Evolutionary conservation across 2,113 vertebrate genomes (phyloP).

Genomic region (Sinocyclocheilus grahami): DNA sequence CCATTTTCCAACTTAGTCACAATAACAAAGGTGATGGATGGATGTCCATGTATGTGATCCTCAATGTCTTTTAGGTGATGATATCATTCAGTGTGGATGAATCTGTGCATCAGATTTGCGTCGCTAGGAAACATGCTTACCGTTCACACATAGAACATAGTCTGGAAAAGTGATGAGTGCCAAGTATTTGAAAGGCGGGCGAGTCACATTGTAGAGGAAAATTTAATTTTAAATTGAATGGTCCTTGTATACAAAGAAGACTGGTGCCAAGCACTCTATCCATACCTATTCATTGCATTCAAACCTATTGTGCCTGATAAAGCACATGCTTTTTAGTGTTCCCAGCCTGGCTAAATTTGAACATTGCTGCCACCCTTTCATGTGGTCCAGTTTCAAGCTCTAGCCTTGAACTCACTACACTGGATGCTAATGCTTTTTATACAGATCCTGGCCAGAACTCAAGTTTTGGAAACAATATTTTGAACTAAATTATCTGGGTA

Average conservation of each 20-base stretch:
- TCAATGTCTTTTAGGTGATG: background rate
- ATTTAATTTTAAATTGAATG: background rate
- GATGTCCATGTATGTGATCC: background rate
- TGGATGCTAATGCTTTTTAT: conserved; percentile 25
- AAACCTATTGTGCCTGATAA: background rate
- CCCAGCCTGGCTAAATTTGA: conserved; percentile 65
- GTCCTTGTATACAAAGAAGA: background rate
- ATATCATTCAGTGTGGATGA: background rate
- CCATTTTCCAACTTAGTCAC: too few relatives aligned
- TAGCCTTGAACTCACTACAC: conserved; percentile 51
- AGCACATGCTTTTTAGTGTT: conserved; percentile 36
- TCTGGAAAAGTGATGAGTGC: conserved; percentile 1
- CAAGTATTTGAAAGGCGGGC: background rate
- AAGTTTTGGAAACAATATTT: too few relatives aligned
- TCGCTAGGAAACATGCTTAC: conserved; percentile 12
- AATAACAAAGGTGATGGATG: background rate
- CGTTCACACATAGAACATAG: conserved; percentile 5
- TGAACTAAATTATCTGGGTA: too few relatives aligned
- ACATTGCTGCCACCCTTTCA: conserved; percentile 59
- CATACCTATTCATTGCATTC: background rate
- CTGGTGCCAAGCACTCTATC: background rate
- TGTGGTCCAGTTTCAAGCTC: conserved; percentile 52
- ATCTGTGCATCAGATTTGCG: background rate
- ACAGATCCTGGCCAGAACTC: conserved; percentile 16
- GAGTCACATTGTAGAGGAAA: background rate